Conservation (phyloP, 2,113 vertebrate species). For the Artemisiospiza belli region DNA sequence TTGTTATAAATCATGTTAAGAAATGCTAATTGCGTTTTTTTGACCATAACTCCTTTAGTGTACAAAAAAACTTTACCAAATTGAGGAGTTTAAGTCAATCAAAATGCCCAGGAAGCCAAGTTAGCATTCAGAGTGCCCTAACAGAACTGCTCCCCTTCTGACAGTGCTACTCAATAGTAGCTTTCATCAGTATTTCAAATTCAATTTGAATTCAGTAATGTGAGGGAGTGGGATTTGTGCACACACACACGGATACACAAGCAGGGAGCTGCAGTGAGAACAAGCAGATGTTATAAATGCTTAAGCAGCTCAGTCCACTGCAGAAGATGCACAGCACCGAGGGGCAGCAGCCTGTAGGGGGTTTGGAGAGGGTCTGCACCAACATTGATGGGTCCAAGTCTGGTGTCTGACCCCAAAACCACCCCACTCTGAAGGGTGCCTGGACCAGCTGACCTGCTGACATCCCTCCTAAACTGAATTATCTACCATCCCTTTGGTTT, state of each 20-base stretch:
- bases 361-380: not conserved
- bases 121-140: not conserved
- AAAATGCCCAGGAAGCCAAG: not conserved
- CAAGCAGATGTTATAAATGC: not conserved
- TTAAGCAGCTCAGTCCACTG: fast-evolving
- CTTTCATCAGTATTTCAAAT: not conserved
- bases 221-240: not conserved
- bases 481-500: not conserved
- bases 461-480: not conserved
- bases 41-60: not conserved
- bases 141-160: not conserved
- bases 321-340: not conserved
- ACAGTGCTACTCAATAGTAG: not conserved
- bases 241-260: fast-evolving
- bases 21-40: not conserved
- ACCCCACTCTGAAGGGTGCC: not conserved
- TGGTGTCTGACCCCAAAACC: not conserved
- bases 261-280: not conserved
- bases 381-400: fast-evolving
- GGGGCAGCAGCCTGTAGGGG: not conserved
- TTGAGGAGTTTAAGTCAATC: not conserved
- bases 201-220: not conserved
- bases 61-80: not conserved
- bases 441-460: not conserved
- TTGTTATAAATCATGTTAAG: not conserved